Base-by-base conservation (phyloP, 1,140 invertebrate genomes). In the Colletes latitarsis region DNA sequence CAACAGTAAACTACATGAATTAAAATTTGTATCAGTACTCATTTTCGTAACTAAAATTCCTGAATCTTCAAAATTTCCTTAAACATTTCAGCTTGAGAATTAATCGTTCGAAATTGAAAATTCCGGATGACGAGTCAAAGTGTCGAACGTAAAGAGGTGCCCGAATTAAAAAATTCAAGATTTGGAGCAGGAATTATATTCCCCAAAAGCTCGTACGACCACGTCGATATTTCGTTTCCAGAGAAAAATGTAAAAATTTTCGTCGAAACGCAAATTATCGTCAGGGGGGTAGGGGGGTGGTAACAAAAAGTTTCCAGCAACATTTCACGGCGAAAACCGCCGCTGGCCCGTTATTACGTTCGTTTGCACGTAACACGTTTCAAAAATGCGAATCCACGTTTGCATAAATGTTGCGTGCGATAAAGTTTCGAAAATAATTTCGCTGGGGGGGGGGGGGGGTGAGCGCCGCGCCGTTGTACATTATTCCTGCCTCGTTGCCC, bases 401-500 rank as follows among this genome's bases (percentile, higher is more conserved):
- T n/a, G 4, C 52, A 39, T 68, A 30, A 69, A 49, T 68, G 46
- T 57, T 14, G 41, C 53, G 53, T 49, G 41, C 19, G 21, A 69
- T 21, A 58, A 39, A 19, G 52, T 68, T 77, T 46, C 74, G 41
- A 68, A 30, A 68, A 68, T 58, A 68, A 76, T 57, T 68, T 10
- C 52, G 12, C 41, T 41, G 14, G 57, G 9, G 39, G n/a, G 49
- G 15, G 14, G 53, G 63, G 43, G 39, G 14, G 53, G 63, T 30
- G 46, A 66, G 17, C 30, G 62, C 17, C 57, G 72, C 57, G 43
- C 30, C 21, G 46, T 41, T 6, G 41, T 64, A 77, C 5, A 67
- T 66, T 82, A 71, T 82, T 69, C 43, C 21, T 58, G 52, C 52
- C 68, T 15, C 68, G 76, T 66, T 17, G 68, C 12, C 9, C 14